Percentiles rank a stretch among this genome's conserved stretches.
Conservation (phyloP, 2,888 invertebrate genomes). For the Agrotis segetum region DNA sequence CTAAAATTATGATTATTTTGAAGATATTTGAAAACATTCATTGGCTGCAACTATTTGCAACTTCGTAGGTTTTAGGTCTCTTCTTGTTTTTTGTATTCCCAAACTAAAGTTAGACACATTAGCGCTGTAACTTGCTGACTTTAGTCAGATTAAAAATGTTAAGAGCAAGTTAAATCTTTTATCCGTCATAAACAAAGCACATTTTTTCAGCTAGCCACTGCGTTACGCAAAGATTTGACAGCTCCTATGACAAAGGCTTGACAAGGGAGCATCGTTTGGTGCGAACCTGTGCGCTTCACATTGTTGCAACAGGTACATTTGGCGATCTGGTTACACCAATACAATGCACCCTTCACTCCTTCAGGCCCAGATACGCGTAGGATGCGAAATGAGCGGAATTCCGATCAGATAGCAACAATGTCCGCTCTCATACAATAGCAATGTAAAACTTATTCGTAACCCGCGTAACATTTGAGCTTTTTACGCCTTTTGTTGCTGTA, state of each 20-base stretch:
- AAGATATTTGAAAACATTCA: neutral
- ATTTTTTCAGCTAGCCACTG: conserved; percentile 41
- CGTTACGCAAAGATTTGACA: conserved; percentile 64
- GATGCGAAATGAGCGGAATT: conserved; percentile 80
- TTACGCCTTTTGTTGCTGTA: conserved; percentile 70
- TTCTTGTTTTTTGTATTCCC: neutral
- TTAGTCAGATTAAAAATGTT: neutral
- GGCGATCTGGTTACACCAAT: conserved; percentile 85
- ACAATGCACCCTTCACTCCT: conserved; percentile 86
- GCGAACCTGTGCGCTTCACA: conserved; percentile 77
- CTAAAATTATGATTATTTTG: neutral
- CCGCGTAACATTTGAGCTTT: conserved; percentile 74
- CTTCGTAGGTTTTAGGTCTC: no score
- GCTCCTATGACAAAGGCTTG: conserved; percentile 67
- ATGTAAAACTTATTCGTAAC: conserved; percentile 78
- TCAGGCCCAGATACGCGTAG: conserved; percentile 66
- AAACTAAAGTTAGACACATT: neutral
- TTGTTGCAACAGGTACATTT: conserved; percentile 85
- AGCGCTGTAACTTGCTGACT: neutral
- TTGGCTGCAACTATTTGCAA: no score
- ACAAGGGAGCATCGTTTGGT: conserved; percentile 74
- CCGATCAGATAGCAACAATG: conserved; percentile 88
- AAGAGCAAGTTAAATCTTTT: neutral
- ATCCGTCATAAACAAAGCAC: conserved; percentile 26
- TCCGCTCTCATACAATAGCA: conserved; percentile 81